Evolutionary conservation across 2,797 vertebrate genomes (phyloP).

Genomic region (Allobates femoralis): DNA sequence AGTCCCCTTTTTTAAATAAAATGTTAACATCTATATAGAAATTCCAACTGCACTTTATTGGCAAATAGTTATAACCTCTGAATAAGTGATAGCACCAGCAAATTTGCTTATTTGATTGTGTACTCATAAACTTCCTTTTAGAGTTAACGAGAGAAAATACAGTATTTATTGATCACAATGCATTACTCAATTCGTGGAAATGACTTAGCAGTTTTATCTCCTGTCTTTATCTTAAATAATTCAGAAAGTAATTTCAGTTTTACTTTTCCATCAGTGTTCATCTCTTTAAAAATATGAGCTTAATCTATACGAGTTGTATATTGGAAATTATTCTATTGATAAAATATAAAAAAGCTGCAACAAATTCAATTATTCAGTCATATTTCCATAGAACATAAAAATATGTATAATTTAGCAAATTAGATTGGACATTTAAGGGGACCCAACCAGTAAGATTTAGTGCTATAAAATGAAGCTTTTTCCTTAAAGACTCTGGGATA

Average conservation of each 20-base stretch:
- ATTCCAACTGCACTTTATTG: constrained; percentile 49
- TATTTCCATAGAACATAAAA: constrained; percentile 22
- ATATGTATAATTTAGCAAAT: constrained; percentile 34
- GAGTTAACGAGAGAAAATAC: constrained; percentile 48
- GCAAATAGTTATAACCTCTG: constrained; percentile 64
- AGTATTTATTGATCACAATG: constrained; percentile 67
- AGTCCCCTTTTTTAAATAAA: background rate
- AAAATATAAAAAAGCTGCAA: background rate
- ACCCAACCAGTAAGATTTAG: too few species aligned
- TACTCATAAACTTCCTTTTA: constrained; percentile 63
- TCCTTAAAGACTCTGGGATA: too few species aligned
- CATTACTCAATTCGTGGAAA: constrained; percentile 57
- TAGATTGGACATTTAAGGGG: background rate
- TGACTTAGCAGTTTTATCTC: constrained; percentile 64
- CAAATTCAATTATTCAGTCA: constrained; percentile 46
- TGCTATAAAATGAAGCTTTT: too few species aligned
- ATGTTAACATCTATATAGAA: constrained; percentile 5
- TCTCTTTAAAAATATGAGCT: constrained; percentile 42
- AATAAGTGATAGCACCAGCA: constrained; percentile 68
- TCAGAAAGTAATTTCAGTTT: constrained; percentile 61
- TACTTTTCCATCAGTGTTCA: constrained; percentile 52
- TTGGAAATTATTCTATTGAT: constrained; percentile 38
- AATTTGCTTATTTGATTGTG: constrained; percentile 65
- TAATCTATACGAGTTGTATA: constrained; percentile 51
- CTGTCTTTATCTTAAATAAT: constrained; percentile 68